Evolutionary conservation across 2,888 invertebrate species (phyloP).

Genomic region (Luperina nickerlii): DNA sequence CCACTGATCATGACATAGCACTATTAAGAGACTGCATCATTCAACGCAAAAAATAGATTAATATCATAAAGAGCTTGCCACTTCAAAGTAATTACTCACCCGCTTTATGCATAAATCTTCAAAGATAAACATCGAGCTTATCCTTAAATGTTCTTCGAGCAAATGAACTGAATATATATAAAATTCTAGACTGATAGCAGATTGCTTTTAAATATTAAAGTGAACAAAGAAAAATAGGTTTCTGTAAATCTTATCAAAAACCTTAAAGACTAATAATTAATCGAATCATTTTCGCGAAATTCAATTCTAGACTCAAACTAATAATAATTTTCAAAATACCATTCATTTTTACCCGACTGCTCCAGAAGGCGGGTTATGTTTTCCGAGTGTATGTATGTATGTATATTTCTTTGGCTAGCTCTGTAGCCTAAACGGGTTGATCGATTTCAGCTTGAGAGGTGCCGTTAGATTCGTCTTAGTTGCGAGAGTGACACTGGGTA

Average conservation of each 20-base stretch:
- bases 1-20: conserved; percentile 19
- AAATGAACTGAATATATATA: conserved; percentile 45
- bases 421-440: too few relatives aligned
- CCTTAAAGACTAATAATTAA: not conserved
- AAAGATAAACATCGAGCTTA: conserved; percentile 53
- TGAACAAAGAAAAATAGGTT: not conserved
- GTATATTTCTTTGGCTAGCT: too few relatives aligned
- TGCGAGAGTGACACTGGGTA: too few relatives aligned
- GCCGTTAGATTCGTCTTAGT: too few relatives aligned
- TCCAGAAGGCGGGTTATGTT: too few relatives aligned
- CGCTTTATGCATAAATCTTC: conserved; percentile 49
- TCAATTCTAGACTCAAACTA: not conserved
- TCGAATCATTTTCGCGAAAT: not conserved
- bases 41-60: conserved; percentile 34
- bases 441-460: too few relatives aligned
- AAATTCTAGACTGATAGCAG: conserved; percentile 21
- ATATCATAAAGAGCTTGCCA: conserved; percentile 32
- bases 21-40: conserved; percentile 25
- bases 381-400: too few relatives aligned
- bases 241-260: conserved; percentile 1
- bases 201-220: not conserved
- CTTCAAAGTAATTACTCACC: conserved; percentile 49
- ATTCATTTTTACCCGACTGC: not conserved
- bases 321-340: not conserved
- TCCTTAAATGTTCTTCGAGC: conserved; percentile 19